phyloP scores from a whole-genome alignment of 2,888 invertebrate species.

The Phragmatobia fuliginosa region DNA sequence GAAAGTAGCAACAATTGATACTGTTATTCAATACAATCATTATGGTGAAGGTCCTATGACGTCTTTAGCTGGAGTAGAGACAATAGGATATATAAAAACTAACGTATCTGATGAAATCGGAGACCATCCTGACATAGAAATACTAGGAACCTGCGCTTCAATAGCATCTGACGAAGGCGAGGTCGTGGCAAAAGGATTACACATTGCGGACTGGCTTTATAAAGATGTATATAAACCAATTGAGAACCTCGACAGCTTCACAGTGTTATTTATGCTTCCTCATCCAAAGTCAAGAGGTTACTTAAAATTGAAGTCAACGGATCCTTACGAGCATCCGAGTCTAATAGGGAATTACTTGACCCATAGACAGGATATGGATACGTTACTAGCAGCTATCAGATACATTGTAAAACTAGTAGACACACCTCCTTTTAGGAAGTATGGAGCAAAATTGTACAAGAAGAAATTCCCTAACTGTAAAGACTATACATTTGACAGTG shows the following conservation, averaged over 20 bases:
- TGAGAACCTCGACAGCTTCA: slow-evolving; percentile 77
- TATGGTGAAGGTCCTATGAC: slow-evolving; percentile 85
- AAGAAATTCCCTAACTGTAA: slow-evolving; percentile 86
- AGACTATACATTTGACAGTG: slow-evolving; percentile 82
- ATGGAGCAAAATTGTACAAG: slow-evolving; percentile 85
- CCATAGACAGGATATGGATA: slow-evolving; percentile 86
- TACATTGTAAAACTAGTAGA: slow-evolving; percentile 85
- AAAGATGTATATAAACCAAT: slow-evolving; percentile 74
- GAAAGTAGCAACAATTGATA: slow-evolving; percentile 65
- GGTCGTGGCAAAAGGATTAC: slow-evolving; percentile 73
- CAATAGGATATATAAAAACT: slow-evolving; percentile 87
- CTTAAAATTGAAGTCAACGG: slow-evolving; percentile 87
- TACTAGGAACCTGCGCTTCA: slow-evolving; percentile 87
- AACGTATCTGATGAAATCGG: slow-evolving; percentile 83
- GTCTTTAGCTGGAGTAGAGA: slow-evolving; percentile 86
- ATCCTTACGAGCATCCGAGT: slow-evolving; percentile 89
- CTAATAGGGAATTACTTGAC: slow-evolving; percentile 91
- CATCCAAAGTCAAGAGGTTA: slow-evolving; percentile 89
- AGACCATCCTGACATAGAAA: slow-evolving; percentile 89
- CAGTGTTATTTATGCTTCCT: slow-evolving; percentile 85
- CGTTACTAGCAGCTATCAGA: slow-evolving; percentile 86
- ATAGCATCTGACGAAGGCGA: slow-evolving; percentile 85
- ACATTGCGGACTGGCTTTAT: slow-evolving; percentile 75
- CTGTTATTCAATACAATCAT: slow-evolving; percentile 68
- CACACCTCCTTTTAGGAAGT: slow-evolving; percentile 86